Percentiles rank a stretch among this genome's conserved stretches.
Evolutionary conservation across 2,113 vertebrate genomes (phyloP).

Genomic region (Okapia johnstoni): DNA sequence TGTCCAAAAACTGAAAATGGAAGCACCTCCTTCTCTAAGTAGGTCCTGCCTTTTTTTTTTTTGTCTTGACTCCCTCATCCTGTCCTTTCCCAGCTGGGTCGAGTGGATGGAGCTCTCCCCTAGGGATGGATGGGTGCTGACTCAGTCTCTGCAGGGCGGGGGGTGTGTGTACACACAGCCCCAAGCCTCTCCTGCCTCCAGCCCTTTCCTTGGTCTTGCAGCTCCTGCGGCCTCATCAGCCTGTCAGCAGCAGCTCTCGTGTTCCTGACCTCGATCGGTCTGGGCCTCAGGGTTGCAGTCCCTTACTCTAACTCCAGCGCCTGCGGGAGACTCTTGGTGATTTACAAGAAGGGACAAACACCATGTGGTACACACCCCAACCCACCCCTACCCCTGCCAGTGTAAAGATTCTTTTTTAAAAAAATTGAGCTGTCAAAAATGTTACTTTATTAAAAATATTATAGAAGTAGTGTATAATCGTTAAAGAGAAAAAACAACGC

Average conservation of each 20-base stretch:
- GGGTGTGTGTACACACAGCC: background rate
- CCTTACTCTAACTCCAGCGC: background rate
- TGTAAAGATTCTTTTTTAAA: background rate
- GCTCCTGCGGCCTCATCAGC: background rate
- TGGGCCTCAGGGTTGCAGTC: background rate
- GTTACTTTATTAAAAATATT: background rate
- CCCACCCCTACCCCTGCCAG: fast-evolving
- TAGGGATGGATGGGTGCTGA: background rate
- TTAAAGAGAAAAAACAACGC: background rate
- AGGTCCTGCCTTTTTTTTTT: background rate
- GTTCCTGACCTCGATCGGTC: background rate
- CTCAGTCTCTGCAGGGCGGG: background rate
- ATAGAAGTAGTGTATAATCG: background rate
- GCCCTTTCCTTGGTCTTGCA: no score
- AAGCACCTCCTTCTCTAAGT: background rate
- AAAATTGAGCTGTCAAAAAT: background rate
- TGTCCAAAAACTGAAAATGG: background rate
- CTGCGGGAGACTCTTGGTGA: background rate
- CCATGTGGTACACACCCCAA: fast-evolving
- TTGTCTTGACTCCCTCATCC: background rate
- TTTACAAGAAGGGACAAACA: background rate
- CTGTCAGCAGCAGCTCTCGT: fast-evolving
- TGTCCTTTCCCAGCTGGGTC: background rate
- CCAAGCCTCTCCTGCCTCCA: background rate
- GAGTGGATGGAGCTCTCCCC: background rate